Base-by-base conservation (phyloP, 2,113 vertebrate species). In the Perccottus glenii region DNA sequence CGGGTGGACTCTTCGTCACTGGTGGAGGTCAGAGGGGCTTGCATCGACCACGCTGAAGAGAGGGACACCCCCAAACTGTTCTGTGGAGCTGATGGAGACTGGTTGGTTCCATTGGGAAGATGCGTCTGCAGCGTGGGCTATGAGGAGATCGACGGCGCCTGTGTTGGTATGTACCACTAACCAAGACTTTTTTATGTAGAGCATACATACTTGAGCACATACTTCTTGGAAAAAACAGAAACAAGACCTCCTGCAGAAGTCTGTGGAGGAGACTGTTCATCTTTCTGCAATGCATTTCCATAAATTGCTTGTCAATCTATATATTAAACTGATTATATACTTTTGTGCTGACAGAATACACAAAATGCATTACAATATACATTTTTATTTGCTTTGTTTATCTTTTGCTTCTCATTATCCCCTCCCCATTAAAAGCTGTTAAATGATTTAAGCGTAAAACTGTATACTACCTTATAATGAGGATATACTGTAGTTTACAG, bases 1-100 rank as follows among this genome's bases (percentile, higher is more conserved):
- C 94, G 96, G 45, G 94, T 98, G 72, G 96, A 98, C 85, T 98
- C 96, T 1, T 98, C 96, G 27, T 98, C 96, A 10, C 60, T 98
- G 89, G 96, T 98, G 81, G 96, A 98, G 88, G 96, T 98, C 50
- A 90, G 95, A 50, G 96, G 96, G 32, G 96, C 95, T 19, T 98
- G 96, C 19, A 93, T 98, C 38, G 95, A 96, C 79, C 96, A 96
- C 0, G 96, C 96, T 0, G 96, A 98, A 82, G 96, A 98, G 61
- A 91, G 94, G 0, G 96, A 98, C 84, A 95, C 95, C n/a, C 96
- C 96, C 16, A 98, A 97, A 50, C 82, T 98, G 15, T 98, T 98
- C 44, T 98, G 96, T 72, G 96, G 96, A 73, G 96, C 96, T 11
- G 96, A 98, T 44, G 96, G 96, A 14, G 96, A 98, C 66, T 98